Base-by-base conservation (phyloP, 1,140 invertebrate genomes). In the Drosophila tani region DNA sequence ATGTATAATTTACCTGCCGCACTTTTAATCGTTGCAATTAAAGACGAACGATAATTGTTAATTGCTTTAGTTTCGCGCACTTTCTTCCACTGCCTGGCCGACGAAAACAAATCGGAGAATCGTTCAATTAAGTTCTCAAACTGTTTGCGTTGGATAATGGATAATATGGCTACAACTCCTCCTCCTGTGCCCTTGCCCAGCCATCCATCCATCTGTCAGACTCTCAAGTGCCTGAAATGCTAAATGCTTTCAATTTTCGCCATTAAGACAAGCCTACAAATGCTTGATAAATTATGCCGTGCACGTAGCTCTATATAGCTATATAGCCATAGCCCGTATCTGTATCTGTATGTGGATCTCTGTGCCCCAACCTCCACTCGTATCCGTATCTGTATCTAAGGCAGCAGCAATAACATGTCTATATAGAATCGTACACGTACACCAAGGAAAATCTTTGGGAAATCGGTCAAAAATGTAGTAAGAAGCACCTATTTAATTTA, bases 191-290 rank as follows among this genome's bases (percentile, higher is more conserved):
- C 21, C 14, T 27, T 19, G 27, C 27, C 40, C 27, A 47, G 50
- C 35, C 19, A 29, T 12, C 14, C 46, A 15, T n/a, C 49, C 24
- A 50, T 32, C 50, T 9, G 17, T 49, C 45, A 15, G 11, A 40
- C 32, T 77, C 80, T 77, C 45, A 78, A 81, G 74, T 85, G 82
- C 82, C 80, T 82, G 75, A 86, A 85, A 80, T 80, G 68, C 50
- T 67, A 88, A 84, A 71, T 90, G 77, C 65, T 87, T 87, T 83
- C 76, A 68, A 80, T 82, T 82, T 82, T 87, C 64, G 80, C 83
- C 70, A 87, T 86, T 87, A 81, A 84, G 84, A 90, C 84, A 84
- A 88, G 84, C 84, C 84, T 90, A 84, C 81, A 90, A 90, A 84
- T 75, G 58, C 45, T 41, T 75, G 66, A 78, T 84, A 78, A 87